These are phyloP conservation scores for Eupithecia inturbata DNA, from an alignment of 2,888 invertebrate genomes.

Conservation along the genomic window DNA sequence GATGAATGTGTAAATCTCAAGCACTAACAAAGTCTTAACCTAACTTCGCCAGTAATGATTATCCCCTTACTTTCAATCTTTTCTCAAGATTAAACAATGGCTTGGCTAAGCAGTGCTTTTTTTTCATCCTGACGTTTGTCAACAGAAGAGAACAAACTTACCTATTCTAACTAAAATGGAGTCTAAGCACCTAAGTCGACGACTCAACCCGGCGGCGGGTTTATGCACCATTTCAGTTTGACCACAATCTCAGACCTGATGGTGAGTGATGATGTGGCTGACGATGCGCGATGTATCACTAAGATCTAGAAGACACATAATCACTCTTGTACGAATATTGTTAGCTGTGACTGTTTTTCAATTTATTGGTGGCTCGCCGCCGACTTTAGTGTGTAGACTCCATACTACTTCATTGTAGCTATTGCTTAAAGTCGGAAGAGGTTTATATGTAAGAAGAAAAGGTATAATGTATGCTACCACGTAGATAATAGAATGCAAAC, in stretches of 20 bases:
- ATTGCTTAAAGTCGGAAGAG: background rate
- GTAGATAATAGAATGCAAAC: constrained; percentile 48
- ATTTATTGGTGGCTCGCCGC: background rate
- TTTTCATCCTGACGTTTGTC: background rate
- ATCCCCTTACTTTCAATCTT: background rate
- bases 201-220: too few relatives aligned
- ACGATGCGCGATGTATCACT: too few relatives aligned
- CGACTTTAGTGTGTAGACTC: background rate
- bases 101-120: background rate
- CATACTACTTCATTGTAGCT: background rate
- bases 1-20: background rate
- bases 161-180: background rate
- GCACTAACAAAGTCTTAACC: background rate
- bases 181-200: background rate
- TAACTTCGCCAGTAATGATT: constrained; percentile 2
- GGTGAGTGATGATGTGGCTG: too few relatives aligned
- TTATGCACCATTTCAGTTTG: too few relatives aligned
- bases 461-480: constrained; percentile 1
- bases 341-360: background rate
- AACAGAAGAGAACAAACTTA: background rate
- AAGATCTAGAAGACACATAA: too few relatives aligned
- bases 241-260: too few relatives aligned
- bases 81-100: background rate
- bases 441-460: background rate
- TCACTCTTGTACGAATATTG: background rate